A percentile compares a stretch with the other conserved stretches of the same genome.
Conservation (phyloP, 1,140 invertebrate genomes). For the Palaemon carinicauda region DNA sequence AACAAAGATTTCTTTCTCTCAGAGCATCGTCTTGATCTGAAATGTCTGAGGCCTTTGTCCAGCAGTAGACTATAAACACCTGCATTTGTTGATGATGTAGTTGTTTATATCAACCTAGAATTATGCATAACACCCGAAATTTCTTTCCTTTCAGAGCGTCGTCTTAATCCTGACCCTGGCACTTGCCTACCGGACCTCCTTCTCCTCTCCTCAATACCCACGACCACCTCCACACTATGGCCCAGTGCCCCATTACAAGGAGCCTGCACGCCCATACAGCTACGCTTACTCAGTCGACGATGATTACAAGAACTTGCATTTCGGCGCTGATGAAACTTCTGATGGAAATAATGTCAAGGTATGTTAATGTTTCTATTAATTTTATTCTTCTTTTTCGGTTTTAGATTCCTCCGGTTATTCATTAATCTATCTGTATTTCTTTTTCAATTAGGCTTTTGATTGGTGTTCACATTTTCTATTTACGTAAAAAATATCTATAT, state of each 20-base stretch:
- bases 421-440: too few species aligned
- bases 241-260: conserved; percentile 11
- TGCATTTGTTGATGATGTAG: too few species aligned
- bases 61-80: too few species aligned
- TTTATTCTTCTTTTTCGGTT: too few species aligned
- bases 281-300: conserved; percentile 49
- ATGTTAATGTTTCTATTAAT: background rate
- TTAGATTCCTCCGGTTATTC: too few species aligned
- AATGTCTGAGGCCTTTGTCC: too few species aligned
- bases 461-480: too few species aligned
- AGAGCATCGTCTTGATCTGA: too few species aligned
- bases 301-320: conserved; percentile 40
- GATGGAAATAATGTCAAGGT: conserved; percentile 45
- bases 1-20: too few species aligned
- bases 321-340: conserved; percentile 38
- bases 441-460: too few species aligned
- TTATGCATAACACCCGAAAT: background rate
- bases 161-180: background rate
- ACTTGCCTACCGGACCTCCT: background rate
- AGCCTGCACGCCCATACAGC: conserved; percentile 43
- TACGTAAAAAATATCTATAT: too few species aligned
- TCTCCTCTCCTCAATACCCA: background rate
- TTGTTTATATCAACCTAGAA: too few species aligned
- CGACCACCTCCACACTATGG: background rate
- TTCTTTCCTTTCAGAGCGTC: background rate